Evolutionary conservation across 2,888 invertebrate species (phyloP), one percentile per base, ranked within the genome.

Genomic region (Drosophila falleni): DNA sequence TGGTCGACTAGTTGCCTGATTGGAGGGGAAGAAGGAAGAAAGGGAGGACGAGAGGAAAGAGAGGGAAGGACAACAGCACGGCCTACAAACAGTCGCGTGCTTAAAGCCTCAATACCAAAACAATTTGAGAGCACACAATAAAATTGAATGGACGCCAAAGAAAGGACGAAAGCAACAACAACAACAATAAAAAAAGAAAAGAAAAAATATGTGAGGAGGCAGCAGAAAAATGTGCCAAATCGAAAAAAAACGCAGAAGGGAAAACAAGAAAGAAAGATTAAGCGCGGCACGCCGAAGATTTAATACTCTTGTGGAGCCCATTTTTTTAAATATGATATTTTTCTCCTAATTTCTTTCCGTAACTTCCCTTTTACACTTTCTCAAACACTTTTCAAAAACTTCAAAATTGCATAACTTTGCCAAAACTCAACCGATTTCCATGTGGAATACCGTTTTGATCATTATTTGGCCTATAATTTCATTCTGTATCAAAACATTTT

Each of bases 31-130:
- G 1, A 55, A 19, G 6, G 1, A 55, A 19, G 6, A 10, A 46
- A 31, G 9, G 37, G 31, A 37, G 53, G 0, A 31, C 2, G 3
- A 2, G 59, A 16, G 6, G 11, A 46, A 26, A 10, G 29, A 8
- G 4, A 2, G 59, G 35, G 5, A 11, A 46, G 35, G 64, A 56
- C 33, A 16, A 35, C 53, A 33, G 62, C 47, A 42, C 51, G 67
- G 73, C 77, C 77, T 67, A 77, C 70, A 73, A 70, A 58, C 78
- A 80, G 75, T 87, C 74, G 85, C 87, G 85, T 89, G 89, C 89
- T 89, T 87, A 77, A 81, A 89, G 86, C 83, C 69, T 86, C 87
- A 87, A 87, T 87, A 87, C 87, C 85, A 89, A 86, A 86, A 87
- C 89, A 86, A 86, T 86, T 86, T 89, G 78, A 89, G 76, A 86